Evolutionary conservation across 2,113 vertebrate genomes (phyloP), one percentile per base, ranked within the genome.

Genomic region (Ageneiosus marmoratus): DNA sequence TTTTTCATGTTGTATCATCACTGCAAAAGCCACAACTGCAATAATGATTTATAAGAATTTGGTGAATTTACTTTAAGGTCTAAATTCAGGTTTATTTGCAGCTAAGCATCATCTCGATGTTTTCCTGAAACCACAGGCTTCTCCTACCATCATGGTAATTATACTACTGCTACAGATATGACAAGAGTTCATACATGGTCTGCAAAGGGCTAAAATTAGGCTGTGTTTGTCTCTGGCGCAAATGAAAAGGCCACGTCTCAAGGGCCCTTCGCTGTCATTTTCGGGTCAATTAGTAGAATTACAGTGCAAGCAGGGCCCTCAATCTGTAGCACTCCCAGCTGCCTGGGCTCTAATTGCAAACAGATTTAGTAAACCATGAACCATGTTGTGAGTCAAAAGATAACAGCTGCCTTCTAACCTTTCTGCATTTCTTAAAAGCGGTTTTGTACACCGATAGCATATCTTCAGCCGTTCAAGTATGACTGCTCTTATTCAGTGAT

Each of bases 181-280:
- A 70, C 50, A 55, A 81, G 37, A 34, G 41, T 46, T 74, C 44
- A 51, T 37, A 48, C 55, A 37, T 76, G 50, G 41, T 46, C 32
- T 83, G 62, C 41, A 77, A 79, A 70, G 44, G 65, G 80, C 46
- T 50, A 34, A 46, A 77, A 77, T 80, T 75, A 56, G 79, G 18
- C 82, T 79, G 75, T 70, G 46, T 58, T 70, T 70, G 74, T 60
- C 32, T 86, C 56, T 27, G 29, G n/a, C 60, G 32, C 24, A n/a
- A 72, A 77, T 78, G 56, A 67, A 83, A 51, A 81, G 48, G 65
- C 76, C 32, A 32, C 13, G n/a, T 77, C 77, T 81, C 48, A 83
- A 80, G 55, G 65, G 81, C 34, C 41, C 84, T 69, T 84, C 74
- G 37, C 86, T 88, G 79, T 85, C 83, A 87, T 87, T 87, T 88